Conservation (phyloP, 2,888 invertebrate genomes). For the Caenorhabditis virilis region DNA sequence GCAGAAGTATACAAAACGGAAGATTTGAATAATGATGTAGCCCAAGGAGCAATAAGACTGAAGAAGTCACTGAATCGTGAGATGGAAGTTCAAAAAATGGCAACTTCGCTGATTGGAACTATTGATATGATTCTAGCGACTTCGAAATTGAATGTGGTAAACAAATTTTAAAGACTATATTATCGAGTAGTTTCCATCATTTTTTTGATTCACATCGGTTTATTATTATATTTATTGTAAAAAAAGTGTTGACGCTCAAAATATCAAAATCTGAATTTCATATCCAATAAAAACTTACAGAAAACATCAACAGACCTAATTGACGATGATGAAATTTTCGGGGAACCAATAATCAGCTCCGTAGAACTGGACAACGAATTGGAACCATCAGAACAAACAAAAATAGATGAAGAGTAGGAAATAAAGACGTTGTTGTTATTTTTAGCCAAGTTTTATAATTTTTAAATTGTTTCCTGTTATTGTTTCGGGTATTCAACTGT, state of each 20-base stretch:
- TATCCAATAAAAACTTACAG: too few species aligned
- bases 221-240: too few species aligned
- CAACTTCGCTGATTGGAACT: constrained; percentile 44
- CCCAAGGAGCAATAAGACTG: constrained; percentile 22
- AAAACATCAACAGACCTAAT: constrained; percentile 17
- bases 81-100: constrained; percentile 45
- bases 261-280: neutral
- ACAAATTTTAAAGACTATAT: neutral
- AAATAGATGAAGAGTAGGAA: neutral
- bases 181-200: neutral
- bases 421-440: neutral
- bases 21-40: constrained; percentile 18
- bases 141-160: constrained; percentile 21
- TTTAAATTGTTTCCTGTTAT: constrained; percentile 2
- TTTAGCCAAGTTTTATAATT: neutral
- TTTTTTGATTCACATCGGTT: neutral
- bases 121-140: constrained; percentile 49
- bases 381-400: neutral
- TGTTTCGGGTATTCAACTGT: too few species aligned
- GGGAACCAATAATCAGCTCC: constrained; percentile 40
- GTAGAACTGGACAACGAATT: constrained; percentile 20
- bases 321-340: constrained; percentile 44
- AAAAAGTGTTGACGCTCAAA: too few species aligned
- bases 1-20: constrained; percentile 52
- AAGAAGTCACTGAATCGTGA: constrained; percentile 37